These are phyloP conservation scores for Andrena minutula DNA, from an alignment of 2,888 invertebrate genomes.

Conservation along the genomic window DNA sequence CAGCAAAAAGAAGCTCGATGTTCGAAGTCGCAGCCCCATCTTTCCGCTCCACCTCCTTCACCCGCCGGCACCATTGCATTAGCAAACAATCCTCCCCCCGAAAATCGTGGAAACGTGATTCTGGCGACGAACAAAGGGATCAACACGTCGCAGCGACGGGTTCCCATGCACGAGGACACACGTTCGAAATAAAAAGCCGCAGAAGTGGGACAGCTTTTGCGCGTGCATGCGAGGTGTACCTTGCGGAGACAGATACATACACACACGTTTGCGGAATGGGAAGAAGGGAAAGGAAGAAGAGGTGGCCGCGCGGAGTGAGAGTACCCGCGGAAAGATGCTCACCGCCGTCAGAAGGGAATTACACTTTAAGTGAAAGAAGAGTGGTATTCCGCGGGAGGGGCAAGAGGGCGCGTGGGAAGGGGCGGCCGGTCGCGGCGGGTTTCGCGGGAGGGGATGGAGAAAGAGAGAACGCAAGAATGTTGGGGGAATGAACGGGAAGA, in stretches of 20 bases:
- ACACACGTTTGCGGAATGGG: slow-evolving; percentile 29
- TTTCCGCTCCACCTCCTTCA: background rate
- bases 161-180: slow-evolving; percentile 15
- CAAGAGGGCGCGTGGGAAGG: background rate
- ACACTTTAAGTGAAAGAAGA: slow-evolving; percentile 34
- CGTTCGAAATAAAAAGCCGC: slow-evolving; percentile 28
- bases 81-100: background rate
- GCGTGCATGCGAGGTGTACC: slow-evolving; percentile 32
- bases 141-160: no score
- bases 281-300: slow-evolving; percentile 58
- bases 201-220: slow-evolving; percentile 61
- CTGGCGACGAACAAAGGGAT: background rate
- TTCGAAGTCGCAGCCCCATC: no score
- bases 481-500: slow-evolving; percentile 17
- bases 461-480: slow-evolving; percentile 27
- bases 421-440: no score
- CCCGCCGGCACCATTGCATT: background rate
- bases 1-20: no score
- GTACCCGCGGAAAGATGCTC: slow-evolving; percentile 60
- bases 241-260: slow-evolving; percentile 20
- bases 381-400: slow-evolving; percentile 18
- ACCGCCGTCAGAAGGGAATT: slow-evolving; percentile 41
- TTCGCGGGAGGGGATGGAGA: background rate
- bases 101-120: background rate
- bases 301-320: slow-evolving; percentile 59